Percentiles rank a stretch among this genome's conserved stretches.
phyloP scores from a whole-genome alignment of 2,797 vertebrate species.

The Triplophysa bombifrons region DNA sequence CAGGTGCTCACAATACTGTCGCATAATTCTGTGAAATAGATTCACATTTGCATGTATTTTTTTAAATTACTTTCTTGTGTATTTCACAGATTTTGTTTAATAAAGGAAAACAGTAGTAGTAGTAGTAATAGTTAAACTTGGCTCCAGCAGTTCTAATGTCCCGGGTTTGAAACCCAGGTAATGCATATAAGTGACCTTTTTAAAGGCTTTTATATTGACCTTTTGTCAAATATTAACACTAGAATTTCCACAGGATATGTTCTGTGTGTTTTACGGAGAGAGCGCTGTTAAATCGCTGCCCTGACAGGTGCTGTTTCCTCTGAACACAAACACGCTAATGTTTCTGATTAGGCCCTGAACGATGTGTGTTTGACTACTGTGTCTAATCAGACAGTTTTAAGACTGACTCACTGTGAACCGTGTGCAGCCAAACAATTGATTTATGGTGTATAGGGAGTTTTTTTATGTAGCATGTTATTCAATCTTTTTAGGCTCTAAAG shows the following conservation, averaged over 20 bases:
- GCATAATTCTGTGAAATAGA: not conserved
- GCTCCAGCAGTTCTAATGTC: not conserved
- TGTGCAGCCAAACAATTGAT: not conserved
- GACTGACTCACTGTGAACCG: not conserved
- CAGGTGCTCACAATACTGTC: not conserved
- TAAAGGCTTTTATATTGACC: not conserved
- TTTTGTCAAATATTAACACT: not conserved
- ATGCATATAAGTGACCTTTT: not conserved
- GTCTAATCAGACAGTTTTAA: slow-evolving; percentile 7
- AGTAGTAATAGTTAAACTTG: too few species aligned
- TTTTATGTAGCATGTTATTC: not conserved
- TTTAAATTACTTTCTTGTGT: too few species aligned
- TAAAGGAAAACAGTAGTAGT: too few species aligned
- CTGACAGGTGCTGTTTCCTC: not conserved
- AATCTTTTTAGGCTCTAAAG: not conserved
- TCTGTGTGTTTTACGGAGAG: not conserved
- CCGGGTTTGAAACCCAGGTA: not conserved
- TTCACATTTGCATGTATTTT: too few species aligned
- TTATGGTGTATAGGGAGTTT: not conserved
- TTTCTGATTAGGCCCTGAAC: not conserved
- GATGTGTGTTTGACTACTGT: not conserved
- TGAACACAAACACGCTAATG: slow-evolving; percentile 1
- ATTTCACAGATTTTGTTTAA: too few species aligned
- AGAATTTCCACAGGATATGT: not conserved
- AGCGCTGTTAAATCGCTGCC: not conserved